Evolutionary conservation across 92 coral and sea anemone species (phyloP).

Genomic region (Porites cylindrica): DNA sequence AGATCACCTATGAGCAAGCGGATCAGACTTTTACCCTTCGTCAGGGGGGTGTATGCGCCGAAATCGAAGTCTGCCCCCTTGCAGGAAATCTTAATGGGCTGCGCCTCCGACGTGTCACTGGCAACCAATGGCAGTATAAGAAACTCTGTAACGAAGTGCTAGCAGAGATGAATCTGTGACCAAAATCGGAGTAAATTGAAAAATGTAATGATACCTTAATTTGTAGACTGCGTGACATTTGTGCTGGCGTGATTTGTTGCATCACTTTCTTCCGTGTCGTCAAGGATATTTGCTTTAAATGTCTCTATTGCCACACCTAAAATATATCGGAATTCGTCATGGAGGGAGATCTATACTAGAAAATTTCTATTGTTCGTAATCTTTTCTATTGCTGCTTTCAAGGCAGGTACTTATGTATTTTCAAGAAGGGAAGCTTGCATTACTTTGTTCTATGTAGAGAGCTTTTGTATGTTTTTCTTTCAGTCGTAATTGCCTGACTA

Average conservation of each 20-base stretch:
- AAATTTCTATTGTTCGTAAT: neutral
- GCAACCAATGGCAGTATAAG: slow-evolving; percentile 96
- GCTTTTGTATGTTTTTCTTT: neutral
- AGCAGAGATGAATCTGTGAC: slow-evolving; percentile 90
- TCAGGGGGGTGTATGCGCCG: slow-evolving; percentile 91
- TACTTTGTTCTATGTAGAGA: slow-evolving; percentile 9
- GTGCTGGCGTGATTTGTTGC: slow-evolving; percentile 24
- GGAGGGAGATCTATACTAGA: neutral
- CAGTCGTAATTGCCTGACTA: neutral
- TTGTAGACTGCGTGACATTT: slow-evolving; percentile 11
- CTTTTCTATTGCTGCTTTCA: neutral
- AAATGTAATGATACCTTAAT: neutral
- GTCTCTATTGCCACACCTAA: neutral
- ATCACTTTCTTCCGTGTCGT: neutral
- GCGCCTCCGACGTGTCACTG: slow-evolving; percentile 95
- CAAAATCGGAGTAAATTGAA: neutral
- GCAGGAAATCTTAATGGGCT: slow-evolving; percentile 87
- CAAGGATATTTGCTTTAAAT: neutral
- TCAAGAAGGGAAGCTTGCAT: slow-evolving; percentile 1
- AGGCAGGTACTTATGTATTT: neutral
- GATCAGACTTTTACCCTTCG: slow-evolving; percentile 91
- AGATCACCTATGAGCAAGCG: slow-evolving; percentile 83
- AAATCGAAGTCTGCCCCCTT: slow-evolving; percentile 93
- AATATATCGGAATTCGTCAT: neutral
- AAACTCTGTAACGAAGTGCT: slow-evolving; percentile 92